Conservation (phyloP, 2,113 vertebrate genomes). For the Choloepus hoffmanni region DNA sequence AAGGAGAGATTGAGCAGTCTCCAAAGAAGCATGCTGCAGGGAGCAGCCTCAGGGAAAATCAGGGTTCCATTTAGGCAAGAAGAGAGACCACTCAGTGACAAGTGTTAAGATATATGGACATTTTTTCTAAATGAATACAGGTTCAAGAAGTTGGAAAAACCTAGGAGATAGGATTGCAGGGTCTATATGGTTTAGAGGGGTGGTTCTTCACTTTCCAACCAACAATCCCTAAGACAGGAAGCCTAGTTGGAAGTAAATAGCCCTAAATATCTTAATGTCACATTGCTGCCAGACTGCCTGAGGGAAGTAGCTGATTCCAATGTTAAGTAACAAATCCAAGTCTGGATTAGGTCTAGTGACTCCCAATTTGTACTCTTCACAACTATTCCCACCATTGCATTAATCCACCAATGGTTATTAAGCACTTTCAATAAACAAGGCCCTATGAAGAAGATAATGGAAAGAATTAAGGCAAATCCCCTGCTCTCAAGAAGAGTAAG, state of each 20-base stretch:
- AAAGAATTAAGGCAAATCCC: background rate
- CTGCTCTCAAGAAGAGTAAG: background rate
- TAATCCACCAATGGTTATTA: background rate
- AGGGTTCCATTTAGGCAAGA: background rate
- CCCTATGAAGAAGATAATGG: background rate
- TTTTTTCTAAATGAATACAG: background rate
- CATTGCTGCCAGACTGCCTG: background rate
- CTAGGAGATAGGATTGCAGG: background rate
- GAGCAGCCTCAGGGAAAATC: background rate
- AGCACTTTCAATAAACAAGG: background rate
- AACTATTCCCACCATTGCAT: background rate
- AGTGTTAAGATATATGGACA: background rate
- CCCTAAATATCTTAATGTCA: background rate
- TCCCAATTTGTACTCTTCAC: background rate
- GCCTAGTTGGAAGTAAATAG: background rate
- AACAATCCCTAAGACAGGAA: background rate
- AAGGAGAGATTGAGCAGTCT: background rate
- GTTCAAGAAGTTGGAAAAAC: background rate
- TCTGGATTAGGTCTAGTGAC: background rate
- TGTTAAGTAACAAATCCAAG: background rate
- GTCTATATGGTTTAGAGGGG: background rate
- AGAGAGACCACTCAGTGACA: rapidly evolving
- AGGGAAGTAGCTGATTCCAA: background rate
- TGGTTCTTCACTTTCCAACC: background rate
- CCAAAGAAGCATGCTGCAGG: background rate